phyloP scores from a whole-genome alignment of 1,140 invertebrate species.

The Lamellibrachia luymesi region DNA sequence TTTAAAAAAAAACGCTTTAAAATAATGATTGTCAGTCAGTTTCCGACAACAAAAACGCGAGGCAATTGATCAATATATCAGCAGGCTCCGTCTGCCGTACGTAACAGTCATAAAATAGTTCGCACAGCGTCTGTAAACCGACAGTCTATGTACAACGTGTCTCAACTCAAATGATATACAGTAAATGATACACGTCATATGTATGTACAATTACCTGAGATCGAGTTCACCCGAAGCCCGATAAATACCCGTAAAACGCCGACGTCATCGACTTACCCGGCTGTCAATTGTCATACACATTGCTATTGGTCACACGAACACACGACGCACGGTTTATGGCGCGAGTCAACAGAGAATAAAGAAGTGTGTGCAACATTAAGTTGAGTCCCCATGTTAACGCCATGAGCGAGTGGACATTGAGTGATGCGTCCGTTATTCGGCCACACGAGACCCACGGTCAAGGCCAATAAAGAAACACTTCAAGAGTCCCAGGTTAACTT shows the following conservation, averaged over 20 bases:
- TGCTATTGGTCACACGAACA: background rate
- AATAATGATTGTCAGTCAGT: background rate
- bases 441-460: background rate
- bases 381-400: background rate
- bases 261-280: background rate
- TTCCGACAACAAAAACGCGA: background rate
- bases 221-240: background rate
- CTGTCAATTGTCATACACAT: background rate
- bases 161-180: constrained; percentile 1
- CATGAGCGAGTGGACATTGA: background rate
- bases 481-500: background rate
- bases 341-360: constrained; percentile 4
- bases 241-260: background rate
- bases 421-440: background rate
- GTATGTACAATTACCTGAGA: constrained; percentile 5
- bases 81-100: background rate
- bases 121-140: background rate
- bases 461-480: background rate
- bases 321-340: background rate
- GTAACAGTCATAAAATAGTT: background rate
- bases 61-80: background rate
- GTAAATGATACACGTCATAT: constrained; percentile 1
- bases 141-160: background rate
- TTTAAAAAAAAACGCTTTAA: background rate
- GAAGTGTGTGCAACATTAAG: background rate